Evolutionary conservation across 2,797 vertebrate genomes (phyloP), one percentile per base, ranked within the genome.

Genomic region (Amphiprion clarkii): DNA sequence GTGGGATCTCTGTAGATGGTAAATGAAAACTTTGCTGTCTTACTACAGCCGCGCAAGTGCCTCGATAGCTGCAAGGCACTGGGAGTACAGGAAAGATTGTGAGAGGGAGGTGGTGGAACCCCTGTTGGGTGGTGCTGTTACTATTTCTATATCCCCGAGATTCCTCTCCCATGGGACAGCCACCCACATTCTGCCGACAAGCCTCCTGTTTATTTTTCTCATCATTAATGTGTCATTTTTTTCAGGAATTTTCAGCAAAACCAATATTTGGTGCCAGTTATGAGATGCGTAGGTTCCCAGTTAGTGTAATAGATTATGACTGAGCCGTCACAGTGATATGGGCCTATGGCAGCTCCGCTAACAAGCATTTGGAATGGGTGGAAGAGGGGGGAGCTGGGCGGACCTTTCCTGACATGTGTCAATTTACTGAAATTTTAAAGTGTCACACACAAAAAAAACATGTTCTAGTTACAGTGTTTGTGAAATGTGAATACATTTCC

Each of bases 231-330:
- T 79, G 81, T 68, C 56, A 11, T 62, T 74, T 81, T 72, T 74
- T 76, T 74, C 60, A 33, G 72, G 67, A 91, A 88, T 83, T 88
- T 89, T 89, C 85, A 88, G 90, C 85, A 91, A 94, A 94, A 92
- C 89, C 87, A 90, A 94, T 92, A 93, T 93, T 91, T 91, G 88
- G 87, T 89, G 89, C 68, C 87, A 84, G 85, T 82, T 87, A 85
- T 58, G 79, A 87, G 82, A 90, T 44, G 68, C 66, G 57, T 60
- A 75, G 85, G 72, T 69, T 82, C 77, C 72, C 78, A 83, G 74
- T 87, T 68, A 74, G 79, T 36, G 74, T 86, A 90, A 92, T 86
- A 83, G 86, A 85, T 86, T 86, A 82, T 83, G 89, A 85, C 87
- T 83, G 88, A 88, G 80, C 83, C 36, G 71, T 91, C 83, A 85